phyloP scores from a whole-genome alignment of 2,888 invertebrate genomes.

The Tenthredo livida region DNA sequence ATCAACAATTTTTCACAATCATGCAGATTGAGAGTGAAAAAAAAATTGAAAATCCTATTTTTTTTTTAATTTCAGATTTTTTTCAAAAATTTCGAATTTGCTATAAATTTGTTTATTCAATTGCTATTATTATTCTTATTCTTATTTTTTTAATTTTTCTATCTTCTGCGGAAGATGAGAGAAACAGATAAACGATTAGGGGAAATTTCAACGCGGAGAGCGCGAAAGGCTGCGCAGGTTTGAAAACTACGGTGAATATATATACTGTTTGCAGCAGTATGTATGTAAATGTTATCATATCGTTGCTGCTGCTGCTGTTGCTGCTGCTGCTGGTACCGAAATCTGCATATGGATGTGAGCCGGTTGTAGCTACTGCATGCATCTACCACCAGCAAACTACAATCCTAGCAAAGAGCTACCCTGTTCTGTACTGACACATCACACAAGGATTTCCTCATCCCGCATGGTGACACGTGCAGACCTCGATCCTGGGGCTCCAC shows the following conservation, averaged over 20 bases:
- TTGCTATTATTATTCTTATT: too few relatives aligned
- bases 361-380: not conserved
- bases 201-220: not conserved
- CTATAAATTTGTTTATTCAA: too few relatives aligned
- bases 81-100: too few relatives aligned
- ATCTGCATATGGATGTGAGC: conserved; percentile 17
- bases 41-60: too few relatives aligned
- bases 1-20: too few relatives aligned
- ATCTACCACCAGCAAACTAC: not conserved
- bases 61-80: too few relatives aligned
- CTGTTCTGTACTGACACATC: not conserved
- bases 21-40: too few relatives aligned
- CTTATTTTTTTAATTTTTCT: not conserved
- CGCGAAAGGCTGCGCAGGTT: not conserved
- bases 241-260: conserved; percentile 56
- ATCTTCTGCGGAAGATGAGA: not conserved
- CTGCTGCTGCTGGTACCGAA: not conserved
- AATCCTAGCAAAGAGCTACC: not conserved
- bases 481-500: not conserved
- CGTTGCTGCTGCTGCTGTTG: conserved; percentile 63
- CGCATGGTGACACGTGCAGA: conserved; percentile 10
- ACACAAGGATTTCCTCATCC: not conserved
- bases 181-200: not conserved
- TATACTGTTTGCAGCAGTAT: conserved; percentile 72
- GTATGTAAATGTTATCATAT: conserved; percentile 79